A percentile compares a stretch with the other conserved stretches of the same genome.
These are phyloP conservation scores for Gandaritis pyraliata DNA, from an alignment of 2,888 invertebrate species.

Conservation along the genomic window DNA sequence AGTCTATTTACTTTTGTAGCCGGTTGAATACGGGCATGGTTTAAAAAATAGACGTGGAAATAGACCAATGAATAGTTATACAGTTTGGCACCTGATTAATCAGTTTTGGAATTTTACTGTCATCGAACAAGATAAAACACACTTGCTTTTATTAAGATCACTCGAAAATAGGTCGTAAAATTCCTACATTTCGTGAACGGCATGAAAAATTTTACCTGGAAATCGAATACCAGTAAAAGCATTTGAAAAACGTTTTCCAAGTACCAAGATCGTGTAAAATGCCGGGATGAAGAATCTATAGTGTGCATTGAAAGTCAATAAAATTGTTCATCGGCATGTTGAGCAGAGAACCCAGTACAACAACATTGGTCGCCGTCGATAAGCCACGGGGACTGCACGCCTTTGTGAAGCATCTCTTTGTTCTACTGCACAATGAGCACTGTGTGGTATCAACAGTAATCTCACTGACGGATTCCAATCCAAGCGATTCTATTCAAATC, in stretches of 20 bases:
- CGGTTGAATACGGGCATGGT: constrained; percentile 37
- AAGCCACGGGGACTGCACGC: constrained; percentile 31
- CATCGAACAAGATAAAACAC: background rate
- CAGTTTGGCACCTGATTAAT: no score
- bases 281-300: background rate
- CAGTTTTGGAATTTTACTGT: background rate
- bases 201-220: background rate
- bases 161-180: background rate
- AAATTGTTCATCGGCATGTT: constrained; percentile 19
- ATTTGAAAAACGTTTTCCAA: background rate
- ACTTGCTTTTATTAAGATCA: background rate
- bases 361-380: constrained; percentile 41
- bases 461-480: constrained; percentile 34
- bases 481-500: constrained; percentile 20
- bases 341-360: constrained; percentile 28
- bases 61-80: background rate
- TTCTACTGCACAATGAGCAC: constrained; percentile 37
- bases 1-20: constrained; percentile 39
- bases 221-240: background rate
- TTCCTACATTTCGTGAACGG: background rate
- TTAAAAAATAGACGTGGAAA: constrained; percentile 7
- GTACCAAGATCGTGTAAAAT: background rate
- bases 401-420: constrained; percentile 37
- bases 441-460: constrained; percentile 35
- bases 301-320: constrained; percentile 10